Evolutionary conservation across 2,888 invertebrate genomes (phyloP), one percentile per base, ranked within the genome.

Genomic region (Micoletzkya japonica): DNA sequence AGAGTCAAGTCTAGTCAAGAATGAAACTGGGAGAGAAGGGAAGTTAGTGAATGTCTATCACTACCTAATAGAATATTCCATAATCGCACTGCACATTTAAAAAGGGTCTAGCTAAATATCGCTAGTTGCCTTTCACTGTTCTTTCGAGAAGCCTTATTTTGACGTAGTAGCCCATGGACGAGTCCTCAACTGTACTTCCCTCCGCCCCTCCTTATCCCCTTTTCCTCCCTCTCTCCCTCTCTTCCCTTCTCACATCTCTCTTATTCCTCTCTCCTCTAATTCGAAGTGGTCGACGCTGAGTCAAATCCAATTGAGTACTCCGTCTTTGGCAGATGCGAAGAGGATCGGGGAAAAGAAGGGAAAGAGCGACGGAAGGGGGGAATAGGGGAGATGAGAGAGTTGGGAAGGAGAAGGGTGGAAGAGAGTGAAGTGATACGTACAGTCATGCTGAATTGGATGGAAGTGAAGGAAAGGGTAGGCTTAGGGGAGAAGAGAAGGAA

Each of bases 241-340:
- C 10, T 24, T 28, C 28, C 56, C 24, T 10, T 54, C 56, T 59
- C 28, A 28, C 30, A 28, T 59, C 30, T 59, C 37, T 34, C 30
- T 34, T 24, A 17, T 10, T 34, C 7, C 56, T 54, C 24, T 54
- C 56, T 54, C n/a, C 7, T 54, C 28, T 24, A 24, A 54, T 10
- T 54, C 28, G 14, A 54, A 54, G 56, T 10, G 56, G n/a, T 28
- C 56, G 7, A 10, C 24, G 24, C 56, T 54, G 49, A 26, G 49
- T 50, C 50, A 63, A 63, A 63, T 63, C 50, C 63, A 63, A 63
- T 63, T 63, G 32, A 37, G 61, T 50, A 50, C 34, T n/a, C 44
- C 10, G 44, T 14, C 10, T 44, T 10, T 44, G 44, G 44, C 10
- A 44, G 20, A 44, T 7, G 36, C 10, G 20, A 26, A 44, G 44